These are phyloP conservation scores for Globodera rostochiensis DNA, from an alignment of 1,140 invertebrate species.

Conservation along the genomic window DNA sequence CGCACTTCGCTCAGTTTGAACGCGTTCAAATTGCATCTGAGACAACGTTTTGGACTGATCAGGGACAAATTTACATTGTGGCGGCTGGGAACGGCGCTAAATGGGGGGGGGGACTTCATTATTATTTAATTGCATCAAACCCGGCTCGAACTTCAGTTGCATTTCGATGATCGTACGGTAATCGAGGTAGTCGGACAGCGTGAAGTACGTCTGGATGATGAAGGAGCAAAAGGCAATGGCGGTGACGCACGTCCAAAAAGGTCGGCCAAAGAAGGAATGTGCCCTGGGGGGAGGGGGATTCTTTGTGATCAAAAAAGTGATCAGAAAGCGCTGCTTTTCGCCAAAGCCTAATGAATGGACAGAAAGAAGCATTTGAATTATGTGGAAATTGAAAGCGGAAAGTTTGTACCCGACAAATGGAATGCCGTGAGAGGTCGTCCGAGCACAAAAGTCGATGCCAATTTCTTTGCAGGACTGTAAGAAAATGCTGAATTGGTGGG, in stretches of 20 bases:
- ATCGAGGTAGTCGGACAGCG: slow-evolving; percentile 60
- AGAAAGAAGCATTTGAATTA: slow-evolving; percentile 3
- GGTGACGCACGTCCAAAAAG: slow-evolving; percentile 56
- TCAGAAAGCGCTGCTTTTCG: neutral
- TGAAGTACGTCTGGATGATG: slow-evolving; percentile 62
- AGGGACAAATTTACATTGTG: slow-evolving; percentile 40
- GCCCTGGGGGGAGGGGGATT: slow-evolving; percentile 41
- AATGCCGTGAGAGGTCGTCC: slow-evolving; percentile 64
- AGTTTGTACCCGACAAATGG: slow-evolving; percentile 59
- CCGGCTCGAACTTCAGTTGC: slow-evolving; percentile 65
- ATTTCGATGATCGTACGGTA: slow-evolving; percentile 65
- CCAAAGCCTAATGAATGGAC: no score
- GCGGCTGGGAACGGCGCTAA: slow-evolving; percentile 65
- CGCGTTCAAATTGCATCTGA: slow-evolving; percentile 60
- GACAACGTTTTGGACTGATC: neutral
- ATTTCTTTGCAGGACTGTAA: slow-evolving; percentile 50
- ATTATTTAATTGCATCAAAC: slow-evolving; percentile 12
- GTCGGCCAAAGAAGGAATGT: slow-evolving; percentile 62
- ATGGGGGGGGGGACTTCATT: neutral
- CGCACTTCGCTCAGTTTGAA: slow-evolving; percentile 60
- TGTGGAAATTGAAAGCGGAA: slow-evolving; percentile 6
- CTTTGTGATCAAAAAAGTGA: neutral
- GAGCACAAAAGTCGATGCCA: slow-evolving; percentile 61
- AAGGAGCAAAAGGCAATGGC: slow-evolving; percentile 54
- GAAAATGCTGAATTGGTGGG: no score